phyloP scores from a whole-genome alignment of 1,140 invertebrate genomes.

The Leptinotarsa texana region DNA sequence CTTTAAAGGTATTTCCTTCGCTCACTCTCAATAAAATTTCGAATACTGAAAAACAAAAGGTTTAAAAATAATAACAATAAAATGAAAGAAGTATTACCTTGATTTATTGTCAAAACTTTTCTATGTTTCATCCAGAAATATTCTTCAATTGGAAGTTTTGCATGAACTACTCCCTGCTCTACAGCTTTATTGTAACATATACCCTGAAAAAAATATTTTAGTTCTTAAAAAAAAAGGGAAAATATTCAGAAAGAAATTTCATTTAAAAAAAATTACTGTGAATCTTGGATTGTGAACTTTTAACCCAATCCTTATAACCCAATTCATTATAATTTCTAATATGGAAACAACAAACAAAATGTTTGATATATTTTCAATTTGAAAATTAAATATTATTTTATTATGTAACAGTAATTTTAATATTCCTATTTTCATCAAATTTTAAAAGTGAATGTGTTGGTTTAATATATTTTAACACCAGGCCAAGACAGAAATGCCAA shows the following conservation, averaged over 20 bases:
- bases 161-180: slow-evolving; percentile 80
- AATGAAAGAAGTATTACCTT: slow-evolving; percentile 66
- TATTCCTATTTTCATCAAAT: too few species aligned
- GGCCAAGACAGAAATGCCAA: too few species aligned
- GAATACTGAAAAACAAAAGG: slow-evolving; percentile 74
- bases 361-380: too few species aligned
- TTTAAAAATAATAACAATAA: slow-evolving; percentile 19
- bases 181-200: slow-evolving; percentile 81
- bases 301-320: too few species aligned
- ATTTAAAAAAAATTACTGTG: too few species aligned
- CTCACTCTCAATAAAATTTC: slow-evolving; percentile 83
- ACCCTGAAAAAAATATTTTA: slow-evolving; percentile 64
- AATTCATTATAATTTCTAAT: too few species aligned
- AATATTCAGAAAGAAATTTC: background rate
- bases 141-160: slow-evolving; percentile 85
- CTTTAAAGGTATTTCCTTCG: slow-evolving; percentile 81
- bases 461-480: too few species aligned
- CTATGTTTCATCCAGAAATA: slow-evolving; percentile 91
- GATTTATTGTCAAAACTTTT: slow-evolving; percentile 94
- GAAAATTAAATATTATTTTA: too few species aligned
- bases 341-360: too few species aligned
- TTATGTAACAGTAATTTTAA: too few species aligned
- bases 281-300: too few species aligned
- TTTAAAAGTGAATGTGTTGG: too few species aligned
- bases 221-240: background rate